Evolutionary conservation across 2,113 vertebrate species (phyloP).

Genomic region (Pogonocichla stellata): DNA sequence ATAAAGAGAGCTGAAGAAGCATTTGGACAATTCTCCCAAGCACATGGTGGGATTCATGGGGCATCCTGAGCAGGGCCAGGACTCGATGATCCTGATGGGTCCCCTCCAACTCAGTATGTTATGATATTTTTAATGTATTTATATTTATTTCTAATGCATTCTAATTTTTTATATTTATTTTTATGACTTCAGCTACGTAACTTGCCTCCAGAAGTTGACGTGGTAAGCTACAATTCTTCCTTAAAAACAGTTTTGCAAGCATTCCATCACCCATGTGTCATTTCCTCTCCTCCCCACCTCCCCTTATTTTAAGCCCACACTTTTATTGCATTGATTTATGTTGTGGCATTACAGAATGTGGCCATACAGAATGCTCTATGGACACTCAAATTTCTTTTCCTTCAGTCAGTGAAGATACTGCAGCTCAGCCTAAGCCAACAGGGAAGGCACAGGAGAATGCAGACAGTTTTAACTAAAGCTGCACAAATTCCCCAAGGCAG

Average conservation of each 20-base stretch:
- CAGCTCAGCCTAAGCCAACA: not conserved
- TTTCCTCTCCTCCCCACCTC: not conserved
- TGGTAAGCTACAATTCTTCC: not conserved
- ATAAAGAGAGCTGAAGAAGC: not conserved
- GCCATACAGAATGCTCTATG: not conserved
- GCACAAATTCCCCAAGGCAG: rapidly evolving
- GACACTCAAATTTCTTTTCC: not conserved
- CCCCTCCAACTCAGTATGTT: not conserved
- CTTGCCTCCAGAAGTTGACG: rapidly evolving
- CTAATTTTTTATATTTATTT: not conserved
- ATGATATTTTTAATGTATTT: not conserved
- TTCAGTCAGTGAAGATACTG: not conserved
- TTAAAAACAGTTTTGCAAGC: not conserved
- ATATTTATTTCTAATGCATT: not conserved
- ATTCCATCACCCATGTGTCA: rapidly evolving
- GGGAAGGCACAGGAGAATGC: not conserved
- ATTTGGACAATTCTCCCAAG: not conserved
- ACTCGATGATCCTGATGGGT: not conserved
- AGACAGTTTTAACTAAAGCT: not conserved
- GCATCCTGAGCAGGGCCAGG: not conserved
- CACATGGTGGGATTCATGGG: rapidly evolving
- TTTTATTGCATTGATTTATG: not conserved
- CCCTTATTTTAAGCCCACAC: not conserved
- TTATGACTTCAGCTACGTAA: not conserved
- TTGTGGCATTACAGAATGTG: not conserved